These are phyloP conservation scores for Callopanchax toddi DNA, from an alignment of 2,113 vertebrate species.

Conservation along the genomic window DNA sequence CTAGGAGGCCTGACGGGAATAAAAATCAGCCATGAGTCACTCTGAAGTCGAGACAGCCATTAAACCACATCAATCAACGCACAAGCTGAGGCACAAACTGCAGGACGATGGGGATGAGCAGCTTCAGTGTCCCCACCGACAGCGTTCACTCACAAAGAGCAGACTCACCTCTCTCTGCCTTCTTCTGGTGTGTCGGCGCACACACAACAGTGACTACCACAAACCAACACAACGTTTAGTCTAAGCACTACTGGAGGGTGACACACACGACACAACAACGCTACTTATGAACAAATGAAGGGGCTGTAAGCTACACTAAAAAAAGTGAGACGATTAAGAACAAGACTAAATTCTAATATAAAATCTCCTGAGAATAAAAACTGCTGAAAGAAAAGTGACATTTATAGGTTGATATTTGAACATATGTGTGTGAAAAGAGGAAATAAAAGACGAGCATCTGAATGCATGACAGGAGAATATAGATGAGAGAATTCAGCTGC, in stretches of 20 bases:
- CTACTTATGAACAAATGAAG: no score
- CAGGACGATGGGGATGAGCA: conserved; percentile 22
- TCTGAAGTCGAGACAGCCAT: conserved; percentile 47
- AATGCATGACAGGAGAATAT: no score
- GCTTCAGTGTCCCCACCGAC: conserved; percentile 16
- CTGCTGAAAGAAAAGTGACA: no score
- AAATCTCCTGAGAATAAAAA: no score
- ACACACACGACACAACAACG: no score
- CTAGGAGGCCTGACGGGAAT: conserved; percentile 3
- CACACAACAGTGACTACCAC: conserved; percentile 32
- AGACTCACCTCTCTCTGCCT: conserved; percentile 44
- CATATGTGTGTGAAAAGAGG: no score
- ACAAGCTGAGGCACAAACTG: conserved; percentile 40
- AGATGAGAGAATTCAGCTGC: no score
- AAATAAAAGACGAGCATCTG: no score
- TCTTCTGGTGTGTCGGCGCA: conserved; percentile 38
- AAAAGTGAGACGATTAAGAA: not conserved
- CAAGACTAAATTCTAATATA: no score
- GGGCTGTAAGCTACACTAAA: no score
- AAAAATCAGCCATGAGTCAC: conserved; percentile 54
- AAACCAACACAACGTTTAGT: conserved; percentile 5
- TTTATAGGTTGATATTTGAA: no score
- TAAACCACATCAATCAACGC: conserved; percentile 34
- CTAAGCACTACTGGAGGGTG: not conserved
- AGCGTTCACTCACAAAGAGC: conserved; percentile 46